phyloP scores from a whole-genome alignment of 2,797 vertebrate species.

The Dicrostonyx torquatus region DNA sequence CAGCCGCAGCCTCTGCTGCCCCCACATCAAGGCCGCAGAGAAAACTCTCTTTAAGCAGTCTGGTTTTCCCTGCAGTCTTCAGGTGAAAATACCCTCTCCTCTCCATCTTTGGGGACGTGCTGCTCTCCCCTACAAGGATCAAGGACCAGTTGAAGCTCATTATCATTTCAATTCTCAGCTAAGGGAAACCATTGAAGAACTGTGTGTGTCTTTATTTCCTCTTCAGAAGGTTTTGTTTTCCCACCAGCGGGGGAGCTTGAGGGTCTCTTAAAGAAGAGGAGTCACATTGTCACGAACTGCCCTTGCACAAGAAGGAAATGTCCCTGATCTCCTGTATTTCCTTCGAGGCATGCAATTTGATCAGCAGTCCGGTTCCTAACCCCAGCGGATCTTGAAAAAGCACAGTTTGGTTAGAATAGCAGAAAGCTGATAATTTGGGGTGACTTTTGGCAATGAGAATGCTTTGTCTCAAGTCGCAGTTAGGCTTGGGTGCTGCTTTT shows the following conservation, averaged over 20 bases:
- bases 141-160: neutral
- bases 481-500: neutral
- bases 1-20: neutral
- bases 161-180: neutral
- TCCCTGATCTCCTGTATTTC: neutral
- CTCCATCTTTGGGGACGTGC: neutral
- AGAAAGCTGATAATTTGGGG: neutral
- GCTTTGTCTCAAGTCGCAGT: neutral
- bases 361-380: neutral
- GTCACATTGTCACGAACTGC: neutral
- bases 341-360: neutral
- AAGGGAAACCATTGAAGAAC: conserved; percentile 27
- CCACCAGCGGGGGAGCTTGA: neutral
- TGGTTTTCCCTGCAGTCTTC: neutral
- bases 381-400: neutral
- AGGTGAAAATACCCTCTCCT: conserved; percentile 29
- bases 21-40: neutral
- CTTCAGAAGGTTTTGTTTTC: neutral
- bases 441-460: neutral
- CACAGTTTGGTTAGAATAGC: neutral
- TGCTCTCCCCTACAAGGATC: neutral
- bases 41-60: neutral
- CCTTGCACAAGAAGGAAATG: neutral
- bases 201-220: neutral
- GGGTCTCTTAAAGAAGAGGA: neutral